These are phyloP conservation scores for Parnassius apollo DNA, from an alignment of 2,888 invertebrate species.

Conservation along the genomic window DNA sequence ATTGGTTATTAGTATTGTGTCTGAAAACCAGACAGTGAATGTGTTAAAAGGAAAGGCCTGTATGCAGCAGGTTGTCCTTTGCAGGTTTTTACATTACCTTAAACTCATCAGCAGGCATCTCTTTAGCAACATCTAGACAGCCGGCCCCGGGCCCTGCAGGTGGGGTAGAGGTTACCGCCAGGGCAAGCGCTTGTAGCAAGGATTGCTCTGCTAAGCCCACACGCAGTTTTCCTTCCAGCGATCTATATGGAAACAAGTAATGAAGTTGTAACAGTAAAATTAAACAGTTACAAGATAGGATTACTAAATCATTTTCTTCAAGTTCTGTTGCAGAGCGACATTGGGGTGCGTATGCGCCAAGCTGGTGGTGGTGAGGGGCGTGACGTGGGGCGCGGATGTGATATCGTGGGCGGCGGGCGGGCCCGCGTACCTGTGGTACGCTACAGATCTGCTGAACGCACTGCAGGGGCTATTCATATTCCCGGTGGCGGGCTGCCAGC, in stretches of 20 bases:
- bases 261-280: too few relatives aligned
- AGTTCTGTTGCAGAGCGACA: constrained; percentile 80
- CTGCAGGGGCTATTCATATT: constrained; percentile 94
- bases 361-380: constrained; percentile 85
- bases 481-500: constrained; percentile 93
- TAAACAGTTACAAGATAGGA: too few relatives aligned
- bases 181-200: constrained; percentile 93
- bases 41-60: too few relatives aligned
- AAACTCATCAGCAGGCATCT: constrained; percentile 83
- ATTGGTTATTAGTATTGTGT: too few relatives aligned
- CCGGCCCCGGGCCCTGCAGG: constrained; percentile 84
- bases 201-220: constrained; percentile 99
- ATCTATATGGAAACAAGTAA: constrained; percentile 70
- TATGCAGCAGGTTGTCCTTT: too few relatives aligned
- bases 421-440: constrained; percentile 90
- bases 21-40: too few relatives aligned
- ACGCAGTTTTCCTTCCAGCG: constrained; percentile 95
- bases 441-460: constrained; percentile 92
- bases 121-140: constrained; percentile 83
- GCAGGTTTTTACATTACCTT: constrained; percentile 73
- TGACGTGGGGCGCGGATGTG: constrained; percentile 86
- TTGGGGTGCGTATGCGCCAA: constrained; percentile 92
- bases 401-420: constrained; percentile 92
- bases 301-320: too few relatives aligned
- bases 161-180: constrained; percentile 90